These are phyloP conservation scores for Oncorhynchus masou DNA, from an alignment of 2,113 vertebrate genomes.

Conservation along the genomic window DNA sequence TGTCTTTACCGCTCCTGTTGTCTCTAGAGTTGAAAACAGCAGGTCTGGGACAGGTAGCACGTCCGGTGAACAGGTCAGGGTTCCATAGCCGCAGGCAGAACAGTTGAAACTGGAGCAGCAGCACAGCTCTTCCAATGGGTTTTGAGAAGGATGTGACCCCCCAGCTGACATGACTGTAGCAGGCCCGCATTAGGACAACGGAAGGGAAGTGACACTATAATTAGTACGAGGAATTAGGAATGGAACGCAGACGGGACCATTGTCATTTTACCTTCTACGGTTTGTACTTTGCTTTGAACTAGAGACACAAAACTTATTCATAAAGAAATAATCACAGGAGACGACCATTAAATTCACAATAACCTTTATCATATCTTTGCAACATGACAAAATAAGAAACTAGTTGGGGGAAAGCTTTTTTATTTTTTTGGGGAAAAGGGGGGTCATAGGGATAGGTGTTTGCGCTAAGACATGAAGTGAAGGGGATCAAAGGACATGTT, in stretches of 20 bases:
- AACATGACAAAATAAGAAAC: conserved; percentile 55
- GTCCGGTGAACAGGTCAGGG: no score
- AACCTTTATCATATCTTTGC: conserved; percentile 63
- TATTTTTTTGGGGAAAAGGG: not conserved
- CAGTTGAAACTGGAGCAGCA: no score
- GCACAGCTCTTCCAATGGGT: no score
- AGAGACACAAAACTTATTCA: no score
- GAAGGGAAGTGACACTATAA: not conserved
- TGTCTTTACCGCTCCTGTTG: no score
- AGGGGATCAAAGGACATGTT: conserved; percentile 9
- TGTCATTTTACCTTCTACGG: not conserved
- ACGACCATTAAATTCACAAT: conserved; percentile 39
- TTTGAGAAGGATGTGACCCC: no score
- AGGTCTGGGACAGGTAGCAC: no score
- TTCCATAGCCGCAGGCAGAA: no score
- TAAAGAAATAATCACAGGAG: conserved; percentile 15
- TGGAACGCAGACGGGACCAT: not conserved
- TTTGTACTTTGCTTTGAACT: not conserved
- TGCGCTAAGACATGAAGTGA: conserved; percentile 3
- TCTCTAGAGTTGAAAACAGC: no score
- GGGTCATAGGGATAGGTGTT: conserved; percentile 19
- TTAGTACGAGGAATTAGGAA: no score
- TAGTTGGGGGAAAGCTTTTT: conserved; percentile 1
- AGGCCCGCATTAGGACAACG: not conserved
- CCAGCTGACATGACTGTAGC: not conserved